phyloP scores from a whole-genome alignment of 2,888 invertebrate genomes.

The Lasioglossum morio region DNA sequence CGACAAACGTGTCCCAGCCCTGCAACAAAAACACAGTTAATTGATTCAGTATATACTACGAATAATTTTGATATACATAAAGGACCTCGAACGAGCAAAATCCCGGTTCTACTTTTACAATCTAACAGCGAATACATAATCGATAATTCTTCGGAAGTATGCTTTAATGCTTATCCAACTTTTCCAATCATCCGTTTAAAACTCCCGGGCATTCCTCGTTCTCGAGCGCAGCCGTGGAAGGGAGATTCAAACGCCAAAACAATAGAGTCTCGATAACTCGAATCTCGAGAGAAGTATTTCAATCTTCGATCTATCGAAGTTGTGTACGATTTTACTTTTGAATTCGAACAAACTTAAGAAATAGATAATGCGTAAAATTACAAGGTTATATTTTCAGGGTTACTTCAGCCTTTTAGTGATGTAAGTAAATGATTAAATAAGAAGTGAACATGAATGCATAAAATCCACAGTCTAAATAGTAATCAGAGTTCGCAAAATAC shows the following conservation, averaged over 20 bases:
- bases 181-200: not conserved
- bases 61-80: not conserved
- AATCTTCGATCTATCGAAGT: not conserved
- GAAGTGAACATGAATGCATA: no score
- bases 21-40: slow-evolving; percentile 76
- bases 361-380: not conserved
- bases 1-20: slow-evolving; percentile 86
- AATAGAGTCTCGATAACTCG: not conserved
- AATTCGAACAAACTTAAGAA: not conserved
- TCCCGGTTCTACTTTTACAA: not conserved
- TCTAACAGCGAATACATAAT: not conserved
- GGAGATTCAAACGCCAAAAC: not conserved
- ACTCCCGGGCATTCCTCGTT: not conserved
- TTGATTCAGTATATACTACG: not conserved
- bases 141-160: not conserved
- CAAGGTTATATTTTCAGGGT: no score
- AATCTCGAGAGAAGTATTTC: not conserved
- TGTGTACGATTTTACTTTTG: not conserved
- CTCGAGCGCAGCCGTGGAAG: not conserved
- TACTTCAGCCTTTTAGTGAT: no score
- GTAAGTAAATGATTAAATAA: no score
- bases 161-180: not conserved
- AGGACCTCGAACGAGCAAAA: not conserved
- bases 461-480: not conserved
- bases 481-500: slow-evolving; percentile 34